Base-by-base conservation (phyloP, 2,113 vertebrate species). In the Oryzias woworae region DNA sequence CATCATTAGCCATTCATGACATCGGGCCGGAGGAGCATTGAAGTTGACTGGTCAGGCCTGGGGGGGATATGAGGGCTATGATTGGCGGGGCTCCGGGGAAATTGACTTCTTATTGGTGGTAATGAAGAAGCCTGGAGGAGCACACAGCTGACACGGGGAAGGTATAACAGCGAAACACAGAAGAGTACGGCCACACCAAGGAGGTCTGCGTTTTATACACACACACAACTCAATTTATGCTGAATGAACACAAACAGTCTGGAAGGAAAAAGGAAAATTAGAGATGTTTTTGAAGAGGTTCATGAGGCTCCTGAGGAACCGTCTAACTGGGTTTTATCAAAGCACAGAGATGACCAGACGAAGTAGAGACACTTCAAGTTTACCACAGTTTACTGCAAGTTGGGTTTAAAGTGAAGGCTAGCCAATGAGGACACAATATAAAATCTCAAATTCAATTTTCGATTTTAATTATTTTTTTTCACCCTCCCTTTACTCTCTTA, bases 1-100 rank as follows among this genome's bases (percentile, higher is more conserved):
- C 17, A 0, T 54, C 76, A 78, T 88, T 86, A 83, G 57, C 74
- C 80, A 85, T 85, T 86, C 84, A 81, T 82, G 74, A 77, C 80
- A 66, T 10, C 4, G 8, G 24, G 58, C 68, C 3, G 18, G 14
- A 53, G 66, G 73, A 78, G 72, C 63, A 56, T 18, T 74, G 68
- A 47, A 66, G 77, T 81, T 76, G 82, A 86, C 84, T 86, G 77
- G 86, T 71, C 3, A 7, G 44, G 69, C 63, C 71, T 59, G 46
- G n/a, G 56, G 76, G 81, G 84, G 68, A 86, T 66, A 62, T 17
- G 65, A 66, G 46, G 7, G 74, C 68, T 75, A 60, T 88, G 78
- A 85, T 82, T 85, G 84, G 86, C 4, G 4, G 62, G 71, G 66
- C 82, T 78, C 43, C 14, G 10, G 82, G 86, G 80, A 88, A 86